Percentiles rank a stretch among this genome's conserved stretches.
Conservation (phyloP, 2,113 vertebrate genomes). For the Tupaia tana region DNA sequence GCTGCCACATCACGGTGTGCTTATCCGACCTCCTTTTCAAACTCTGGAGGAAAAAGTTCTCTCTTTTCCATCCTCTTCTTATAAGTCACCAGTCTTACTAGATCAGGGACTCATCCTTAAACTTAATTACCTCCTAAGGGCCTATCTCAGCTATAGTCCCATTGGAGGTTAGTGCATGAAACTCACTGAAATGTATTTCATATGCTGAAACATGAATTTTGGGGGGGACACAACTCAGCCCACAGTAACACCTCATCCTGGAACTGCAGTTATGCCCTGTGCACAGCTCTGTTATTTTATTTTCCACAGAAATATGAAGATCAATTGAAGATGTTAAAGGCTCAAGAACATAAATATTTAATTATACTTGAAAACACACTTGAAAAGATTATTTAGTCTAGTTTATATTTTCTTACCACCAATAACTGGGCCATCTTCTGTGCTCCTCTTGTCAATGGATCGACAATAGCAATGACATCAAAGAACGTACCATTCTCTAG, state of each 20-base stretch:
- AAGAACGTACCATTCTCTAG: constrained; percentile 90
- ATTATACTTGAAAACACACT: constrained; percentile 14
- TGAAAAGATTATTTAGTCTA: not conserved
- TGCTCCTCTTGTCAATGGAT: constrained; percentile 95
- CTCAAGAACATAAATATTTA: constrained; percentile 8
- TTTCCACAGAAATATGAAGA: not conserved
- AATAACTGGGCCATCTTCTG: constrained; percentile 95
- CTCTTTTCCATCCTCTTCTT: not conserved
- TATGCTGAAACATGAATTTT: not conserved
- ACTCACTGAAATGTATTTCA: not conserved
- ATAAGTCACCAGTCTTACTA: no score
- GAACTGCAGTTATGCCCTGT: not conserved
- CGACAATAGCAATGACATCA: constrained; percentile 93
- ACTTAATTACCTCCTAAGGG: not conserved
- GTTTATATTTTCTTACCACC: constrained; percentile 88
- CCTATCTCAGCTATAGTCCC: not conserved
- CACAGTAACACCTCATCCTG: not conserved
- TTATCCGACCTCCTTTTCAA: not conserved
- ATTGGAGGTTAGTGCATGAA: not conserved
- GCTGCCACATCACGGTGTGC: accelerated
- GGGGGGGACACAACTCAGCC: not conserved
- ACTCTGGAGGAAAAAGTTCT: not conserved
- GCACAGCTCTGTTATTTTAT: not conserved
- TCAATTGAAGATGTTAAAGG: not conserved
- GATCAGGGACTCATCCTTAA: not conserved